Evolutionary conservation across 2,888 invertebrate genomes (phyloP).

Genomic region (Andrena minutula): DNA sequence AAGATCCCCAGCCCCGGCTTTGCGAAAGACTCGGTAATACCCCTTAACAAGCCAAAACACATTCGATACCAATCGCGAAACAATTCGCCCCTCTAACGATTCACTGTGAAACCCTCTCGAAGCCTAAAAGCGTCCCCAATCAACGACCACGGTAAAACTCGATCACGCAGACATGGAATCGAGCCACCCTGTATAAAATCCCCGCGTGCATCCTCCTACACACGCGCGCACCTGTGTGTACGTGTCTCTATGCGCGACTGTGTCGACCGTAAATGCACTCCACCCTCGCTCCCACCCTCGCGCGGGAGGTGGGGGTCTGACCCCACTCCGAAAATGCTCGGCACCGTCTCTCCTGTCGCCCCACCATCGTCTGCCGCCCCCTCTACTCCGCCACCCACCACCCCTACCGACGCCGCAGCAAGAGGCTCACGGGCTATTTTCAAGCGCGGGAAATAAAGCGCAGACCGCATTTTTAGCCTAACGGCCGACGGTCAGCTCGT

Average conservation of each 20-base stretch:
- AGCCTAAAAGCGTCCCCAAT: conserved; percentile 2
- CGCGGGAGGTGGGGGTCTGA: conserved; percentile 17
- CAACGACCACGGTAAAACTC: background rate
- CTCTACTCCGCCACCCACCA: conserved; percentile 3
- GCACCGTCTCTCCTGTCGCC: conserved; percentile 6
- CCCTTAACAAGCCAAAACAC: conserved; percentile 5
- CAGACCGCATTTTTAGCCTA: conserved; percentile 81
- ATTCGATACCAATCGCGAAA: conserved; percentile 12
- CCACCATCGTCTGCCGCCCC: background rate
- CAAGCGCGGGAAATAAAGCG: conserved; percentile 82
- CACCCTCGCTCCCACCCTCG: background rate
- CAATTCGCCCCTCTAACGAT: background rate
- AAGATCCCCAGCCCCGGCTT: background rate
- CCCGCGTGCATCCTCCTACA: conserved; percentile 34
- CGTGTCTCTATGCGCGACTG: background rate
- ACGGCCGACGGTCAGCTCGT: conserved; percentile 81
- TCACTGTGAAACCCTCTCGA: background rate
- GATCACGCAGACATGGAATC: conserved; percentile 4
- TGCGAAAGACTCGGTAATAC: background rate
- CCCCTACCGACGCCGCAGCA: conserved; percentile 4
- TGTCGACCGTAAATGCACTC: conserved; percentile 32
- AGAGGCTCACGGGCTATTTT: conserved; percentile 78
- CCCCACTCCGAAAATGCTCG: conserved; percentile 46
- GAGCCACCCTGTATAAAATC: conserved; percentile 44
- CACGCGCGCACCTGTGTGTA: background rate